Base-by-base conservation (phyloP, 1,140 invertebrate species). In the Eupeodes corollae region DNA sequence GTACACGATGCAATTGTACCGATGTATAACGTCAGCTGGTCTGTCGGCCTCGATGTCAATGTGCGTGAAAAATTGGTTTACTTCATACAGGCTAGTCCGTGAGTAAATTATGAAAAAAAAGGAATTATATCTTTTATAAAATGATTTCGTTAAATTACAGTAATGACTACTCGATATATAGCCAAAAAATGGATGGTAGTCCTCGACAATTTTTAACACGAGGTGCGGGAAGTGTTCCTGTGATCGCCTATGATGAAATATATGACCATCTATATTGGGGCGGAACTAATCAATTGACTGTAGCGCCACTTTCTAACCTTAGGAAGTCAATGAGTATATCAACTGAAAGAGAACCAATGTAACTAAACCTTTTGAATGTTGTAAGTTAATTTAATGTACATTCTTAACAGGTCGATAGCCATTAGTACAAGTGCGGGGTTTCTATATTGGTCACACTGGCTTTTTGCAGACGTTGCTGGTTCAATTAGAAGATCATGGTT, bases 401-500 rank as follows among this genome's bases (percentile, higher is more conserved):
- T 56, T 47, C 47, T 49, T 1, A 11, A 6, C 9, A 63, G 61
- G 51, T 66, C 63, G 2, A 43, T 68, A 19, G 60, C 56, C 6
- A 37, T 68, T 1, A 58, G 65, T 52, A 59, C 65, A 14, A 53
- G 46, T 1, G 50, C 51, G 0, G 67, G 77, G 0, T 59, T 74
- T 3, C 78, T 92, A 70, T 92, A 82, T 68, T 91, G 88, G 87
- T 77, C 79, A 21, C 82, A 86, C 56, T 90, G 85, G 84, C 78
- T 79, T 16, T 63, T 70, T 14, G 67, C 73, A 42, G 73, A 75
- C 16, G 66, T 73, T 44, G 57, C 47, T 53, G 64, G 59, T 5
- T 71, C 67, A 8, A 68, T 61, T 38, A 88, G 93, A 50, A 79
- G 83, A 54, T 69, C 74, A 19, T 78, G 79, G 54, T 87, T 95